Evolutionary conservation across 2,113 vertebrate genomes (phyloP).

Genomic region (Blennius ocellaris): DNA sequence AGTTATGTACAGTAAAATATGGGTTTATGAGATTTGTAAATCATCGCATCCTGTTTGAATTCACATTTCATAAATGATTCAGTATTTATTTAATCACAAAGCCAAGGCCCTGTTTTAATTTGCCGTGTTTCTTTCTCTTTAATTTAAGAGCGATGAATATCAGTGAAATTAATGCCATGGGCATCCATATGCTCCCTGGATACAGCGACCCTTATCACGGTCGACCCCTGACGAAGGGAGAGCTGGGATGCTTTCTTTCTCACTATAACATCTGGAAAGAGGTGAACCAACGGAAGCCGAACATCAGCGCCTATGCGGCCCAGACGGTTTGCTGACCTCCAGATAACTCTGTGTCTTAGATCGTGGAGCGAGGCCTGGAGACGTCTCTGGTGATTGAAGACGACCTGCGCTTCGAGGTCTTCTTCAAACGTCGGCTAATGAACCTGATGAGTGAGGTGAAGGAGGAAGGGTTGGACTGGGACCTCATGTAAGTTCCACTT

Average conservation of each 20-base stretch:
- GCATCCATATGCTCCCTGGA: conserved; percentile 92
- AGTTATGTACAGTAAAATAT: too few species aligned
- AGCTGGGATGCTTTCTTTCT: conserved; percentile 94
- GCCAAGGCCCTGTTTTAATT: background rate
- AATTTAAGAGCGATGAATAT: conserved; percentile 88
- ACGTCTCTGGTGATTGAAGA: conserved; percentile 91
- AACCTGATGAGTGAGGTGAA: conserved; percentile 90
- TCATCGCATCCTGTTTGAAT: too few species aligned
- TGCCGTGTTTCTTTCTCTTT: conserved; percentile 8
- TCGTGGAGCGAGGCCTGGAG: conserved; percentile 82
- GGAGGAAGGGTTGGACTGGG: conserved; percentile 86
- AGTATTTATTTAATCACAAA: background rate
- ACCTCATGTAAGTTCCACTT: conserved; percentile 88
- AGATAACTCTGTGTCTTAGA: conserved; percentile 67
- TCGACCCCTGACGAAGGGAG: conserved; percentile 91
- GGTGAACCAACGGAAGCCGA: conserved; percentile 76
- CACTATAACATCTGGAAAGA: conserved; percentile 93
- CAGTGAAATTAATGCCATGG: conserved; percentile 86
- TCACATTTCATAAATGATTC: too few species aligned
- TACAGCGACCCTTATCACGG: conserved; percentile 93
- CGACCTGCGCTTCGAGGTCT: conserved; percentile 93
- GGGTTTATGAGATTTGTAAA: too few species aligned
- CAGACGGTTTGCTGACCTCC: background rate
- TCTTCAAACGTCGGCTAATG: conserved; percentile 91
- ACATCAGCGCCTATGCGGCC: conserved; percentile 81